Evolutionary conservation across 2,888 invertebrate species (phyloP).

Genomic region (Adelognathus sp.): DNA sequence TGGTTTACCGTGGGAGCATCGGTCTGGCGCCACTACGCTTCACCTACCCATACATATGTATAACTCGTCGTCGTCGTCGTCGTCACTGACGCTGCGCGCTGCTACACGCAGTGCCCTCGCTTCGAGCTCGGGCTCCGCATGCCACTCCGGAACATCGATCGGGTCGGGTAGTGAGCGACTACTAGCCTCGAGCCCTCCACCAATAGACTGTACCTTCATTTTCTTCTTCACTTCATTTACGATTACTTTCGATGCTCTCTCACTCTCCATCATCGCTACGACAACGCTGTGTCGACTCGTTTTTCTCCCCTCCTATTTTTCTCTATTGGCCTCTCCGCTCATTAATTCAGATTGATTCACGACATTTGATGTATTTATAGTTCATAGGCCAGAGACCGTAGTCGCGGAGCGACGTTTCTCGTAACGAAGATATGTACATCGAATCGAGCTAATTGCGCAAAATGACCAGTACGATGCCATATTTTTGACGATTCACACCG

Average conservation of each 20-base stretch:
- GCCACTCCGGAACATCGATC: slow-evolving; percentile 53
- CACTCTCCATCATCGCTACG: background rate
- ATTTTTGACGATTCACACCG: background rate
- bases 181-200: slow-evolving; percentile 39
- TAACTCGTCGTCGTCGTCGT: slow-evolving; percentile 23
- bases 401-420: background rate
- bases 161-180: slow-evolving; percentile 22
- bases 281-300: background rate
- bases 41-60: slow-evolving; percentile 33
- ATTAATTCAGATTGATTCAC: slow-evolving; percentile 55
- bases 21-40: slow-evolving; percentile 47
- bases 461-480: background rate
- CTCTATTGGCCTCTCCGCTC: slow-evolving; percentile 6
- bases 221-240: background rate
- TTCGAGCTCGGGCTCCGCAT: background rate
- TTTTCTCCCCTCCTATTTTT: background rate
- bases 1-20: slow-evolving; percentile 54
- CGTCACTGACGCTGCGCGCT: background rate
- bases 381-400: slow-evolving; percentile 40
- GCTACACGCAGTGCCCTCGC: background rate
- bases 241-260: background rate
- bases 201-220: slow-evolving; percentile 9
- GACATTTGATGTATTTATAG: slow-evolving; percentile 50
- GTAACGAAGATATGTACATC: background rate
- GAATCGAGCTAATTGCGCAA: background rate